These are phyloP conservation scores for Trichechus manatus DNA, from an alignment of 2,113 vertebrate species.

Conservation along the genomic window DNA sequence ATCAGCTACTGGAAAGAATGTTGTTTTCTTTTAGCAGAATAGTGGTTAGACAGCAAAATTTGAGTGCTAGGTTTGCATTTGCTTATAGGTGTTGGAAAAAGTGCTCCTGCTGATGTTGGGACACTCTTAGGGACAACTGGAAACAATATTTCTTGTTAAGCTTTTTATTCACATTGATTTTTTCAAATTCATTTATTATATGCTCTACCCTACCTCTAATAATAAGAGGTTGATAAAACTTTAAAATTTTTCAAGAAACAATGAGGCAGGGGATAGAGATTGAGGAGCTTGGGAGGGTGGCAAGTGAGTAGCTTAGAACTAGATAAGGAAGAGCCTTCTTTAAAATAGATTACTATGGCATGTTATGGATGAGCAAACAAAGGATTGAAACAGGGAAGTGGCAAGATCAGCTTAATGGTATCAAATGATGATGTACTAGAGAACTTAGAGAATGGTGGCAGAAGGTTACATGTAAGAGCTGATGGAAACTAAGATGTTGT, in stretches of 20 bases:
- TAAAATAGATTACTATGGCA: neutral
- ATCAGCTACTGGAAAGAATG: slow-evolving; percentile 19
- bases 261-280: neutral
- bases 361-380: neutral
- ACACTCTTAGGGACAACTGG: neutral
- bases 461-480: neutral
- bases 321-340: neutral
- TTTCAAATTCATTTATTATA: neutral
- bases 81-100: neutral
- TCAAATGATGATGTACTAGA: neutral
- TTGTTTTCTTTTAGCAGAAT: slow-evolving; percentile 45
- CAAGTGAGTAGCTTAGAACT: neutral
- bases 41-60: neutral
- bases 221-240: neutral
- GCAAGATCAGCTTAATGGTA: neutral
- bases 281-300: neutral
- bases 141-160: neutral
- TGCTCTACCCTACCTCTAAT: neutral
- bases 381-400: neutral
- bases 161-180: slow-evolving; percentile 24
- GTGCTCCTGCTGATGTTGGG: neutral
- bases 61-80: neutral
- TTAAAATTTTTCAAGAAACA: slow-evolving; percentile 35
- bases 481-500: neutral
- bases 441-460: neutral